Evolutionary conservation across 2,888 invertebrate species (phyloP).

Genomic region (Drosophila demipolita): DNA sequence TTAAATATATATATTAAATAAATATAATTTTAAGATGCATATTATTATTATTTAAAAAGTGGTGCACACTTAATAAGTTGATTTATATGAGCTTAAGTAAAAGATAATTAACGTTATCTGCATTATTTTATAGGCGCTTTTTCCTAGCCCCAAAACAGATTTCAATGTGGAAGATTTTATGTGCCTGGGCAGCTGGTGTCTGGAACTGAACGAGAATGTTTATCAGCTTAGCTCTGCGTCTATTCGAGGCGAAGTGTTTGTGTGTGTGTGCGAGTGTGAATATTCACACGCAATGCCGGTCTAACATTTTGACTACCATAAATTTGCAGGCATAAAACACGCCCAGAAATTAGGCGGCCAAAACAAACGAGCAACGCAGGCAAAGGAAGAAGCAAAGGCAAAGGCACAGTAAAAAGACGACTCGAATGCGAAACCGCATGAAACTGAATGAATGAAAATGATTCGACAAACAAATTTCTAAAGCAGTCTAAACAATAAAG

Average conservation of each 20-base stretch:
- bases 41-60: neutral
- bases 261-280: constrained; percentile 4
- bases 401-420: constrained; percentile 15
- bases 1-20: neutral
- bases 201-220: constrained; percentile 49
- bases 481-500: constrained; percentile 76
- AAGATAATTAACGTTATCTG: neutral
- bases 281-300: constrained; percentile 39
- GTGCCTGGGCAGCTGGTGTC: constrained; percentile 13
- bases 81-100: neutral
- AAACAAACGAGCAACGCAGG: constrained; percentile 33
- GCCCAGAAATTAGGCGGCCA: constrained; percentile 59
- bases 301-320: constrained; percentile 53
- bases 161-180: constrained; percentile 15
- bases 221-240: constrained; percentile 17
- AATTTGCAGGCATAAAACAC: constrained; percentile 62
- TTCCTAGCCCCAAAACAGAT: neutral
- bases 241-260: neutral
- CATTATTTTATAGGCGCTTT: neutral
- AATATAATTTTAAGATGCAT: neutral
- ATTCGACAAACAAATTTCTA: constrained; percentile 75
- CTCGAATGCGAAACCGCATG: constrained; percentile 36
- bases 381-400: constrained; percentile 9
- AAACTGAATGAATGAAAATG: constrained; percentile 65
- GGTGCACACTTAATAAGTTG: neutral